Percentiles rank a stretch among this genome's conserved stretches.
Evolutionary conservation across 2,113 vertebrate genomes (phyloP).

Genomic region (Strix uralensis): DNA sequence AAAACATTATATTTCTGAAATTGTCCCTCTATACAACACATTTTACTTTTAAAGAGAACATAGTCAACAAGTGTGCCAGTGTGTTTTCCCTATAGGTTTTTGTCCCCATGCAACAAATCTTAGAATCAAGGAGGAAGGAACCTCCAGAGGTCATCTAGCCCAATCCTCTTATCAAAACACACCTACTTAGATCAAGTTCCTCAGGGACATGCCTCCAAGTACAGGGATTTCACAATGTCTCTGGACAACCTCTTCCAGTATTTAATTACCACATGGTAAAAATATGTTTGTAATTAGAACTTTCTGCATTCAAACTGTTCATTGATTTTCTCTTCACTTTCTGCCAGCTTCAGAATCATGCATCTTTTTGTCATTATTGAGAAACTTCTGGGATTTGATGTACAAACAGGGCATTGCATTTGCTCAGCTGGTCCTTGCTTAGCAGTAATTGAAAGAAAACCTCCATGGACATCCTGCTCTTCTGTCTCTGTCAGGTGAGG

Average conservation of each 20-base stretch:
- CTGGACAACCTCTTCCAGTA: background rate
- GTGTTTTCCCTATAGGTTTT: conserved; percentile 75
- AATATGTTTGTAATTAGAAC: background rate
- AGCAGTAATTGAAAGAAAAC: conserved; percentile 66
- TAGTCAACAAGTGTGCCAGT: conserved; percentile 74
- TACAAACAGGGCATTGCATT: conserved; percentile 66
- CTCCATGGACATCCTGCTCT: conserved; percentile 42
- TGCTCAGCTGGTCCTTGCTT: conserved; percentile 60
- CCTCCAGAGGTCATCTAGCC: background rate
- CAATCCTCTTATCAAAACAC: background rate
- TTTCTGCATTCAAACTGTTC: background rate
- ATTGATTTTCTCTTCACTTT: conserved; percentile 69
- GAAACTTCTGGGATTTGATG: conserved; percentile 36
- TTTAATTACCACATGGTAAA: background rate
- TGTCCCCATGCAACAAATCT: conserved; percentile 39
- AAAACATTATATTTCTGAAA: background rate
- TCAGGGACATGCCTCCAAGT: background rate
- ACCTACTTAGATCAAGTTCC: background rate
- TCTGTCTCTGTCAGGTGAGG: background rate
- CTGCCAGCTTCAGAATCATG: conserved; percentile 51
- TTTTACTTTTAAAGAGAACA: conserved; percentile 76
- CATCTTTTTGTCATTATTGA: conserved; percentile 43
- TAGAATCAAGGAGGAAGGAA: background rate
- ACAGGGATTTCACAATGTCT: background rate
- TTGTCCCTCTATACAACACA: background rate